Conservation (phyloP, 2,113 vertebrate genomes). For the Vidua chalybeata region DNA sequence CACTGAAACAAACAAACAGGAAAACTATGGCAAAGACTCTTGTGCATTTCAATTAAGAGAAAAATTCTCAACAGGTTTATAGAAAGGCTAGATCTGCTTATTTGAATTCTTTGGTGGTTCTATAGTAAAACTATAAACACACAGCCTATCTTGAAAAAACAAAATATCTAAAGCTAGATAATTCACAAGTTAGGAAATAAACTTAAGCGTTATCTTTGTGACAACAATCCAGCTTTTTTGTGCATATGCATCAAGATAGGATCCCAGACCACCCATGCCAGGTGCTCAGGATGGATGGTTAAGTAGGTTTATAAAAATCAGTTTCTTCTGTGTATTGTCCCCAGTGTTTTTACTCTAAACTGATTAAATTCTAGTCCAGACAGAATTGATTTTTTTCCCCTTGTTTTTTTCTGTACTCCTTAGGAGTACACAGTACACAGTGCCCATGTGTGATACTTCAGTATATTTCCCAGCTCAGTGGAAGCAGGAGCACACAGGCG, state of each 20-base stretch:
- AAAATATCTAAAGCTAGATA: neutral
- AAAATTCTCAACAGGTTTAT: neutral
- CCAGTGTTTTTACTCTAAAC: neutral
- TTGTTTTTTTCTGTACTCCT: neutral
- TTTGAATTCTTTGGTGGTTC: neutral
- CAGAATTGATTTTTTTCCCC: neutral
- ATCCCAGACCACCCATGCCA: neutral
- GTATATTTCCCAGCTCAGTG: neutral
- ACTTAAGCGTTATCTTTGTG: neutral
- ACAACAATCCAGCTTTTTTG: neutral
- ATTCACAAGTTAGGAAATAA: neutral
- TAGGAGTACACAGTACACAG: accelerated
- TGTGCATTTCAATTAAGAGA: neutral
- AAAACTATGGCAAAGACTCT: neutral
- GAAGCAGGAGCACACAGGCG: neutral
- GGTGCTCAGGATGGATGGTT: neutral
- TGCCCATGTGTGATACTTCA: neutral
- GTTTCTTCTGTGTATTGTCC: neutral
- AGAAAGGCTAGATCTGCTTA: neutral
- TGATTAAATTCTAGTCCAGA: neutral
- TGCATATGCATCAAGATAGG: neutral
- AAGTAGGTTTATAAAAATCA: neutral
- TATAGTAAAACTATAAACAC: neutral
- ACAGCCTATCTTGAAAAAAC: neutral
- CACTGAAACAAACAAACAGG: neutral